Evolutionary conservation across 2,113 vertebrate genomes (phyloP), one percentile per base, ranked within the genome.

Genomic region (Nothobranchius furzeri): DNA sequence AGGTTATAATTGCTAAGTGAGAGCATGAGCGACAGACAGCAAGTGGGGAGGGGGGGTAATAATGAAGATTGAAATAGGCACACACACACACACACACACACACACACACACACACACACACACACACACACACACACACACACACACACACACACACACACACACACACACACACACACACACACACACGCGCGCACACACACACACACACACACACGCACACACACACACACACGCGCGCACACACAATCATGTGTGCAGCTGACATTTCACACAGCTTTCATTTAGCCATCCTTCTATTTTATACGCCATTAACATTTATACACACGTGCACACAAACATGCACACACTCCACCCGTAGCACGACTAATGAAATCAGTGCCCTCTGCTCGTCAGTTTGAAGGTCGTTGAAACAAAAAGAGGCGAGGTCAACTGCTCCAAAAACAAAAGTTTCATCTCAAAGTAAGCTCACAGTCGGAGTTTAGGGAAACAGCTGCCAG

Each of bases 1-100:
- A 70, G 76, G 74, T 86, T 87, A 89, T 90, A 91, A 90, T 89
- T 87, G 86, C 82, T 64, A 79, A 79, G 84, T 59, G 45, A 86
- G 81, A 78, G 80, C 54, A 17, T 51, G 70, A 72, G 75, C 73
- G 67, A 68, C 70, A 82, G 76, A 73, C 60, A 71, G 70, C 20
- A n/a, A 60, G 53, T 40, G 58, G 68, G 45, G 57, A 68, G 53
- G 12, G 64, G 68, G 48, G 73, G 82, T 70, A 80, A 71, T 86
- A 82, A 85, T 84, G 85, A 74, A 78, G 81, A 81, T 61, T 68
- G 69, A 84, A 74, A 66, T 45, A 37, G 47, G 49, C 63, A 68
- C 24, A 20, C 59, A 49, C 75, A 30, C 50, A 20, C 20, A 20
- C 20, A 20, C 20, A 20, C 20, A 20, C 20, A 20, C 20, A 20